These are phyloP conservation scores for Dicerorhinus sumatrensis DNA, from an alignment of 2,113 vertebrate species.

Conservation along the genomic window DNA sequence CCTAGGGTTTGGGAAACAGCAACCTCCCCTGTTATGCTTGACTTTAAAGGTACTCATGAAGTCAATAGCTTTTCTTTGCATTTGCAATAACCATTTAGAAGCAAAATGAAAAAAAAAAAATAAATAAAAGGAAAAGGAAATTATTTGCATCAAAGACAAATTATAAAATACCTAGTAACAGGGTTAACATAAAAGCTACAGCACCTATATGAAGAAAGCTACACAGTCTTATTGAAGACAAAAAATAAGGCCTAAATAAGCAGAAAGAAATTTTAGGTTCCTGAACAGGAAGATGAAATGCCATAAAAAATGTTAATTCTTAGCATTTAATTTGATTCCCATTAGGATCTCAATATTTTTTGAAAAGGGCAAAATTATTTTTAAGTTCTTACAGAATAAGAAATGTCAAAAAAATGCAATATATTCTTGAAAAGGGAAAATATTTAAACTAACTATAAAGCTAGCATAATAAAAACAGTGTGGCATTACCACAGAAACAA, in stretches of 20 bases:
- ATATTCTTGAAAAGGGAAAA: not conserved
- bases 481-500: not conserved
- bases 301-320: not conserved
- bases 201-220: not conserved
- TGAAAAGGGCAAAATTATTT: not conserved
- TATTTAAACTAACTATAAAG: not conserved
- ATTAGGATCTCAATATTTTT: not conserved
- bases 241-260: not conserved
- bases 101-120: not conserved
- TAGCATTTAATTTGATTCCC: not conserved
- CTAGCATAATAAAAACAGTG: not conserved
- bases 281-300: not conserved
- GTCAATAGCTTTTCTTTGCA: not conserved
- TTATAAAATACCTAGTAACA: not conserved
- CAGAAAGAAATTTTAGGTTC: not conserved
- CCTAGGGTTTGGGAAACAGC: not conserved
- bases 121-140: not conserved
- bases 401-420: not conserved
- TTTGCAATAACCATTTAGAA: not conserved
- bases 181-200: not conserved
- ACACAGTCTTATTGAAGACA: fast-evolving
- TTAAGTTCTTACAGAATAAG: not conserved
- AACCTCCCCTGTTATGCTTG: not conserved
- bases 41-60: not conserved
- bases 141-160: not conserved